Evolutionary conservation across 2,888 invertebrate genomes (phyloP).

Genomic region (Campaea margaritaria): DNA sequence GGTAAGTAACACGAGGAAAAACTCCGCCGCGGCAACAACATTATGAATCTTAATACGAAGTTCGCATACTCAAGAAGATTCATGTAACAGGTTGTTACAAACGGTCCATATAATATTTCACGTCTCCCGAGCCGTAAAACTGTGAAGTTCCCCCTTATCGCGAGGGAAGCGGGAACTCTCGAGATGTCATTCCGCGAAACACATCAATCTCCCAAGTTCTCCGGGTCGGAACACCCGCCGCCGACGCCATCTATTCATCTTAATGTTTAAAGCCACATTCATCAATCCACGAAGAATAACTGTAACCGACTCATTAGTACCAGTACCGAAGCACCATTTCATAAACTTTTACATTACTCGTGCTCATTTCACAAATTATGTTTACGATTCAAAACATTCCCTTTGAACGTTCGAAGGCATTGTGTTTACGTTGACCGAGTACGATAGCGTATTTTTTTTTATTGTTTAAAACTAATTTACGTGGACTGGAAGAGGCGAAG

Average conservation of each 20-base stretch:
- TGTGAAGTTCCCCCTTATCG: slow-evolving; percentile 55
- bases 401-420: slow-evolving; percentile 15
- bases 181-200: slow-evolving; percentile 58
- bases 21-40: slow-evolving; percentile 1
- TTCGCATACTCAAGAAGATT: slow-evolving; percentile 39
- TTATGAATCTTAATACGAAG: slow-evolving; percentile 45
- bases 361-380: slow-evolving; percentile 20
- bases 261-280: slow-evolving; percentile 56
- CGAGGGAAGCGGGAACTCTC: slow-evolving; percentile 43
- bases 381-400: slow-evolving; percentile 15
- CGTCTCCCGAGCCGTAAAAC: slow-evolving; percentile 54
- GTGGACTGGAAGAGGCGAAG: slow-evolving; percentile 8
- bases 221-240: slow-evolving; percentile 40
- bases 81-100: slow-evolving; percentile 54
- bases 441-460: slow-evolving; percentile 9
- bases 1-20: neutral
- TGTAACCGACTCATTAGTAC: slow-evolving; percentile 48
- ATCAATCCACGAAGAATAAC: slow-evolving; percentile 53
- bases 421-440: slow-evolving; percentile 18
- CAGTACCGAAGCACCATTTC: slow-evolving; percentile 14
- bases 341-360: slow-evolving; percentile 24
- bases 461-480: slow-evolving; percentile 20
- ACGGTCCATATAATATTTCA: slow-evolving; percentile 47
- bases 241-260: slow-evolving; percentile 54
- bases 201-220: slow-evolving; percentile 67